Evolutionary conservation across 2,797 vertebrate species (phyloP), one percentile per base, ranked within the genome.

Genomic region (Pangasius larnaudii): DNA sequence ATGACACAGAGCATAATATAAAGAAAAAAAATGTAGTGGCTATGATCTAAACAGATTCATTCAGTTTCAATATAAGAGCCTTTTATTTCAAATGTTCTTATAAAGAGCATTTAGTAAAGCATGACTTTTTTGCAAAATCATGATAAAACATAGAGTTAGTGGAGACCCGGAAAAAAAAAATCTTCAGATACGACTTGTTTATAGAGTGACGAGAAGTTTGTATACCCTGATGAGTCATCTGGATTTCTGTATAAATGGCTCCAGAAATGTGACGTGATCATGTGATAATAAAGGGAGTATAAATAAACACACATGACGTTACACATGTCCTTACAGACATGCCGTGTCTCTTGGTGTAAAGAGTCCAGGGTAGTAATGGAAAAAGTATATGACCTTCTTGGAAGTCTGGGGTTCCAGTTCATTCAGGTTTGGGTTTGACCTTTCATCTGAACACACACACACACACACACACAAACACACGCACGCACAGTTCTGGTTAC

Each of bases 51-150:
- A 98, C 98, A 97, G 97, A 98, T 97, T 98, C 97, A 97, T 98
- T 97, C 96, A 96, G 97, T 98, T 99, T 99, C 97, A 98, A 97
- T 98, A 98, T 98, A 98, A 98, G 97, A 99, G 96, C 97, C 98
- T 97, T 98, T 98, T 98, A 93, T 95, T 98, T 98, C 95, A 98
- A 97, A 97, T 98, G 98, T 99, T 99, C 98, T 97, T 97, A 96
- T 98, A 97, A 97, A 97, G 97, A 98, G 97, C 97, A 97, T 99
- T 98, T 98, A 97, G 98, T 98, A 96, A 98, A 98, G 98, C 98
- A 99, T 99, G 98, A 98, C 95, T 97, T 97, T 97, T 96, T 94
- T 96, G 96, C 96, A 94, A 94, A 95, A 95, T 90, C 95, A 97
- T 96, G 96, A 95, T 96, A 95, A 95, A 96, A 97, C 97, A 97